Evolutionary conservation across 2,113 vertebrate species (phyloP), one percentile per base, ranked within the genome.

Genomic region (Phoenicopterus ruber): DNA sequence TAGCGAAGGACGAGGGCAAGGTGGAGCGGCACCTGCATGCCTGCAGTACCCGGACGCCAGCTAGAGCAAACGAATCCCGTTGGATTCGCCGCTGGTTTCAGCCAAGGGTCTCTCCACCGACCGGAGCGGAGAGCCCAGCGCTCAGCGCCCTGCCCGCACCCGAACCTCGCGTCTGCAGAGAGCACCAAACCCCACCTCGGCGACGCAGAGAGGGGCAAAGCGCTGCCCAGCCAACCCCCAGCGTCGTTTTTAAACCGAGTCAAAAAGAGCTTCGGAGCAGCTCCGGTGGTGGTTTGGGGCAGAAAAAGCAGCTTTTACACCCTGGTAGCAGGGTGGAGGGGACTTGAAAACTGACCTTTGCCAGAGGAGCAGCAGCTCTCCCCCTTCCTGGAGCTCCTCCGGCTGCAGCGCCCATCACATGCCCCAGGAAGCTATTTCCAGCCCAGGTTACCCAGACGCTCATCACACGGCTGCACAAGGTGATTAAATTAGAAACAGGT

Each of bases 161-260:
- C 6, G 5, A 40, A 38, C 61, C 20, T 66, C 3, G 0, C 15
- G 50, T 26, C 55, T 29, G 46, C 1, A 0, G 44, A 32, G 58
- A 46, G 38, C 72, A 34, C 32, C 47, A 47, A 84, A 54, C 17
- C 31, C 40, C n/a, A 10, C 67, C 38, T 5, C 6, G 3, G 74
- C 0, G 2, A 57, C 0, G 65, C 0, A 0, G 47, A 31, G 29
- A 18, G 0, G 2, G 31, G 36, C 0, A 0, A 58, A 28, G 47
- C 0, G 1, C 46, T 24, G 67, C 36, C n/a, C 72, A 71, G 46
- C 19, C 52, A 50, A 6, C 7, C 55, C 14, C 67, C n/a, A n/a
- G n/a, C n/a, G 25, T 13, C 11, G 1, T 6, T 13, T 15, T 47
- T 28, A 44, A 82, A 54, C 15, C 52, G 11, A 15, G 47, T 3